Evolutionary conservation across 2,888 invertebrate species (phyloP), one percentile per base, ranked within the genome.

Genomic region (Eremobia ochroleuca): DNA sequence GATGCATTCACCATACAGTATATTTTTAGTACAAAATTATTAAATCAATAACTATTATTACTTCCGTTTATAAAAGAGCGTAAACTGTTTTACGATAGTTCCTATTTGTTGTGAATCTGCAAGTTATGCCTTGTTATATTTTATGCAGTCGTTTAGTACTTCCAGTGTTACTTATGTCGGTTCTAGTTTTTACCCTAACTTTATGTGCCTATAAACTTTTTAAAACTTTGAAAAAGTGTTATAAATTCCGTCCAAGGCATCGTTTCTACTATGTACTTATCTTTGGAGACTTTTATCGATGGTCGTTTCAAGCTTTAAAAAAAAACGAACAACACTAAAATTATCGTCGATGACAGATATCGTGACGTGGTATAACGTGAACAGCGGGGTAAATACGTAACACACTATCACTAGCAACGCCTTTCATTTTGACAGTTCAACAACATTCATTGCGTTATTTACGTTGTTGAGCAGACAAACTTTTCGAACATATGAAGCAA

Each of bases 131-230:
- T 67, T 31, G 21, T 37, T 40, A 58, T 40, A 40, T 62, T 76
- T 82, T 85, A 76, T 81, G 49, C 43, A 59, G 58, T 52, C 49
- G 40, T 80, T 82, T 70, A 64, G 25, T 71, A 40, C 31, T 40
- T 49, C 28, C 37, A 77, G 61, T 80, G 62, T 62, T 67, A 55
- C 31, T 62, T 66, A 73, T 13, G 40, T 13, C 28, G 25, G 9
- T 31, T 67, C 21, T 31, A 62, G 43, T 79, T 79, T 74, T 55
- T 81, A 43, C 4, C 31, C 3, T 18, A 52, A 46, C 59, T 55
- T 78, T 52, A 71, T 34, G 34, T 37, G 43, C 2, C n/a, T 34
- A 46, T 37, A 55, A 73, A 55, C 4, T 31, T 77, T 71, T 31
- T 37, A 13, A 43, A 71, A 21, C 4, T 28, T 13, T 77, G 18